Conservation (phyloP, 2,113 vertebrate species). For the Eclectus roratus region DNA sequence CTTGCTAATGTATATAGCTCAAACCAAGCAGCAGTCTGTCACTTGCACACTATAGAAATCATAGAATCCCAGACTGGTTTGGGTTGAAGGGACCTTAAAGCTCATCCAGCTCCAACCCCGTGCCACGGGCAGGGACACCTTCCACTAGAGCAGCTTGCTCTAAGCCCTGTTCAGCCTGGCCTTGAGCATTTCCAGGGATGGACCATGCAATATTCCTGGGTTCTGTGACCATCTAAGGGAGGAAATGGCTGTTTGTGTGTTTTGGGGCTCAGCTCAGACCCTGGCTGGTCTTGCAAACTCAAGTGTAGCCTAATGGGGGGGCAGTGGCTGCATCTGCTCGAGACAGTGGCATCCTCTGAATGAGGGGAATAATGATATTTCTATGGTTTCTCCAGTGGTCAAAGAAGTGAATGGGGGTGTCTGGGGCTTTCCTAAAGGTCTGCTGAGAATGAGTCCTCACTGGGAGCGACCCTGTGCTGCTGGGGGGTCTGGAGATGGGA, state of each 20-base stretch:
- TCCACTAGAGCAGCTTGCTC: not conserved
- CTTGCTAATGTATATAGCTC: not conserved
- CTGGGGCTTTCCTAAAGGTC: not conserved
- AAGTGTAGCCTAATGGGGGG: fast-evolving
- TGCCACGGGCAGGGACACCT: not conserved
- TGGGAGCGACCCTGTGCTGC: not conserved
- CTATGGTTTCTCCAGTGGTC: not conserved
- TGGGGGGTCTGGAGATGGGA: not conserved
- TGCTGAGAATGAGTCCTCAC: not conserved
- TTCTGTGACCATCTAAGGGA: not conserved
- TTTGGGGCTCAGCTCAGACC: not conserved
- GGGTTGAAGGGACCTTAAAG: not conserved
- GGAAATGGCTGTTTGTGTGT: not conserved
- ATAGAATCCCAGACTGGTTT: not conserved
- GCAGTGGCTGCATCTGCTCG: not conserved
- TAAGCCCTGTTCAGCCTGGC: not conserved
- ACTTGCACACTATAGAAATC: not conserved
- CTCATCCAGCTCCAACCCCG: not conserved
- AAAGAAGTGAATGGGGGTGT: not conserved
- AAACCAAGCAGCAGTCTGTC: not conserved
- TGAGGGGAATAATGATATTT: not conserved
- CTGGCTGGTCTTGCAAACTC: not conserved
- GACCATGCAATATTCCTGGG: not conserved
- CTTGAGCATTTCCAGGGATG: not conserved
- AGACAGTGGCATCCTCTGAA: not conserved